These are phyloP conservation scores for Microctonus aethiopoides DNA, from an alignment of 2,888 invertebrate species.

Conservation along the genomic window DNA sequence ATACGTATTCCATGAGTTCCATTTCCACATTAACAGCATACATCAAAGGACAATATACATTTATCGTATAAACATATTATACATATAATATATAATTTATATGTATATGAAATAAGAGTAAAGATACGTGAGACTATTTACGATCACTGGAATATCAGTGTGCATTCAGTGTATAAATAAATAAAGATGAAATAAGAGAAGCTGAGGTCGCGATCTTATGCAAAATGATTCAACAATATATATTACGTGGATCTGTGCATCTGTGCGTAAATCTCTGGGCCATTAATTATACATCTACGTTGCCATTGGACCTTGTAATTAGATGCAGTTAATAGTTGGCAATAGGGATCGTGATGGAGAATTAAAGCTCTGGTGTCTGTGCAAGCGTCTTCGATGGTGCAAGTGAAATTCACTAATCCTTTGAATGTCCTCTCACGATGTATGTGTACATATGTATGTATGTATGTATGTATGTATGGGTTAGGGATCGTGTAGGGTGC, in stretches of 20 bases:
- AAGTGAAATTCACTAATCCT: constrained; percentile 59
- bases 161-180: constrained; percentile 10
- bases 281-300: constrained; percentile 65
- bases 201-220: constrained; percentile 50
- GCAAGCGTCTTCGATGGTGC: constrained; percentile 53
- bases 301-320: constrained; percentile 64
- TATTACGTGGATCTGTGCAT: constrained; percentile 62
- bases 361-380: not conserved
- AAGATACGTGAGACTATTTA: no score
- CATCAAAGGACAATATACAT: not conserved
- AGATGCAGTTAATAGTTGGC: constrained; percentile 65
- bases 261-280: constrained; percentile 62
- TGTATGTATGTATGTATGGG: no score
- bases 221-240: constrained; percentile 59
- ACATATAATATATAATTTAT: no score
- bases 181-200: not conserved
- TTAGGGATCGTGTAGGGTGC: constrained; percentile 36
- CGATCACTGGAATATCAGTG: no score
- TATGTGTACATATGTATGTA: constrained; percentile 40
- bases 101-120: no score
- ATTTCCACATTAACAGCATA: constrained; percentile 16
- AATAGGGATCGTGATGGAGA: constrained; percentile 24
- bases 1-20: not conserved
- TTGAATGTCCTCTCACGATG: constrained; percentile 49
- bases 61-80: no score